Base-by-base conservation (phyloP, 2,888 invertebrate genomes). In the Andrena minutula region DNA sequence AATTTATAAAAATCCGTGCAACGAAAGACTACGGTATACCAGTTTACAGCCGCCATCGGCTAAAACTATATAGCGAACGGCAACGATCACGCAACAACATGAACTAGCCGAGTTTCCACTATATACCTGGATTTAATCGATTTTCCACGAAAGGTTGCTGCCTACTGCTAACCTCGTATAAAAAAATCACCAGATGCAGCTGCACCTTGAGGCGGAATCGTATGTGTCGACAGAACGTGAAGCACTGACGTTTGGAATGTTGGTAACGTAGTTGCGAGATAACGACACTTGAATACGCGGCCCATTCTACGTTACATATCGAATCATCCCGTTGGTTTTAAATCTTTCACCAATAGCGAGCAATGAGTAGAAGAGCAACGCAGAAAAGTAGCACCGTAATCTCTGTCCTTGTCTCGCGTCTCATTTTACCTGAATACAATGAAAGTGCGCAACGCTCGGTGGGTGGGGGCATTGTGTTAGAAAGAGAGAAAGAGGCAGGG, bases 21-120 rank as follows among this genome's bases (percentile, higher is more conserved):
- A 82, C 73, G 65, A 82, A 68, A 70, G 72, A 65, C 77, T 85
- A 86, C 71, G 66, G 58, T 89, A 88, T 90, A 90, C 90, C 91
- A 91, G 90, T 92, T 93, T 92, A 93, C 92, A 91, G 91, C 91
- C 90, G 91, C 92, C 93, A 92, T 92, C 89, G 84, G 89, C 87
- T 70, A 80, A 82, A 85, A 79, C 75, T 82, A 79, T 87, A 88
- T 85, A 88, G 76, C 85, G 78, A 81, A 76, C 79, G 66, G 83
- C 84, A 86, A 84, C 80, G 90, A 89, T 91, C 88, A 88, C 89
- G 89, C 86, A 88, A 90, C 89, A 87, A 80, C 88, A 87, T 89
- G 90, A 90, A 86, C 86, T 88, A 86, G 91, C 81, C 87, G 88
- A 88, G 87, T 83, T 88, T 87, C 83, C 82, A 86, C 85, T 82